phyloP scores from a whole-genome alignment of 2,113 vertebrate genomes.

The Zapornia atra region DNA sequence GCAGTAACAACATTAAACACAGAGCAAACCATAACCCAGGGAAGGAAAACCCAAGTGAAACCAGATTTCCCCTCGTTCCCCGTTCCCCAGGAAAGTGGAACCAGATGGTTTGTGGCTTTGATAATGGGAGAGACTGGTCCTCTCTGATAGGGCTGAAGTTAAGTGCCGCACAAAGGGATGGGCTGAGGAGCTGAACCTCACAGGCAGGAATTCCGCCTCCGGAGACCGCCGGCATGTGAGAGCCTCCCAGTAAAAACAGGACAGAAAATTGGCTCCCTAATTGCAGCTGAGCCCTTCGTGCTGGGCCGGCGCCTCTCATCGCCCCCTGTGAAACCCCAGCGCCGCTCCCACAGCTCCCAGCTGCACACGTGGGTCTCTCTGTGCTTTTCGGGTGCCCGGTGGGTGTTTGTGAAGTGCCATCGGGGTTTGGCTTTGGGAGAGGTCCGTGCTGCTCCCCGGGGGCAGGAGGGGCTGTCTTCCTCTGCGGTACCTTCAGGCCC shows the following conservation, averaged over 20 bases:
- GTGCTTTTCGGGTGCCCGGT: not conserved
- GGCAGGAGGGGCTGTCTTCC: too few relatives aligned
- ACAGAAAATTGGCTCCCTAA: not conserved
- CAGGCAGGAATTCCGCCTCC: conserved; percentile 50
- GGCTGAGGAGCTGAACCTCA: conserved; percentile 56
- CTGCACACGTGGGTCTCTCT: too few relatives aligned
- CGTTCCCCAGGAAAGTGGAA: conserved; percentile 75
- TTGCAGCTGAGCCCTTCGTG: not conserved
- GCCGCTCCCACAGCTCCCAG: not conserved
- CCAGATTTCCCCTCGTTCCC: conserved; percentile 71
- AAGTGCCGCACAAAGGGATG: conserved; percentile 57
- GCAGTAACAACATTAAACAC: conserved; percentile 73
- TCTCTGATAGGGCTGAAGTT: conserved; percentile 37
- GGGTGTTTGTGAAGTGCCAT: not conserved
- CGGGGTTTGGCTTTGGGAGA: rapidly evolving
- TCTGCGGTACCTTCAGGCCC: not conserved
- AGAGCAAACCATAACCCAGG: conserved; percentile 69
- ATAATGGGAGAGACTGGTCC: conserved; percentile 69
- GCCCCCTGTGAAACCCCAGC: not conserved
- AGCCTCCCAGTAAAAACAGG: not conserved
- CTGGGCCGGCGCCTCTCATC: not conserved
- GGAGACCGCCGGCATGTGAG: conserved; percentile 65
- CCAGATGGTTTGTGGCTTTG: conserved; percentile 78
- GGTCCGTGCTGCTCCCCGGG: rapidly evolving
- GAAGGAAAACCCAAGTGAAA: conserved; percentile 74